Conservation (phyloP, 2,113 vertebrate species). For the Oxyruncus cristatus region DNA sequence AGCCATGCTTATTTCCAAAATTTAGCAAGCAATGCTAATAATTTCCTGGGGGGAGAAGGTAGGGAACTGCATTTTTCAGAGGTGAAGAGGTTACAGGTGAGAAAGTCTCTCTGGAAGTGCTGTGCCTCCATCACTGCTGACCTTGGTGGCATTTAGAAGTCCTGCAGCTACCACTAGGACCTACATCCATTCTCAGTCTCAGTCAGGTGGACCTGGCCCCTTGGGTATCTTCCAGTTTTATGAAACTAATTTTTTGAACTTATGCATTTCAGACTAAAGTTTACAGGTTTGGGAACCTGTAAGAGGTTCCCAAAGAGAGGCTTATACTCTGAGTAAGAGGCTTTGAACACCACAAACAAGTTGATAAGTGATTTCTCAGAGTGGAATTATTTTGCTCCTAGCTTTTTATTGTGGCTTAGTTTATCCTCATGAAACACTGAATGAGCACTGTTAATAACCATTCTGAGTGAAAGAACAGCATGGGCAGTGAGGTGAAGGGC, state of each 20-base stretch:
- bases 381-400: not conserved
- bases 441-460: not conserved
- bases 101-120: not conserved
- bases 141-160: not conserved
- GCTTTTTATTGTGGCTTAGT: not conserved
- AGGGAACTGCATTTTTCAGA: not conserved
- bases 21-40: accelerated
- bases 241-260: not conserved
- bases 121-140: not conserved
- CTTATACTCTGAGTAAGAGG: not conserved
- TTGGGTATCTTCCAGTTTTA: not conserved
- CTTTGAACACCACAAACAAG: not conserved
- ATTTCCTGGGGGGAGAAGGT: not conserved
- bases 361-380: not conserved
- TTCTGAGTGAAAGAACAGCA: not conserved
- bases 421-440: not conserved
- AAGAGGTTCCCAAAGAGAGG: too few relatives aligned
- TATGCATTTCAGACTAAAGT: not conserved
- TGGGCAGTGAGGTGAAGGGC: not conserved
- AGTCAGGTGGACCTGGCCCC: accelerated
- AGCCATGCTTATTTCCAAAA: not conserved
- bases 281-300: not conserved
- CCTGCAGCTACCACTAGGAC: not conserved
- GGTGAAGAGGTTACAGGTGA: not conserved
- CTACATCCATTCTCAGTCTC: not conserved